Evolutionary conservation across 2,113 vertebrate species (phyloP), one percentile per base, ranked within the genome.

Genomic region (Paraplagusia blochii): DNA sequence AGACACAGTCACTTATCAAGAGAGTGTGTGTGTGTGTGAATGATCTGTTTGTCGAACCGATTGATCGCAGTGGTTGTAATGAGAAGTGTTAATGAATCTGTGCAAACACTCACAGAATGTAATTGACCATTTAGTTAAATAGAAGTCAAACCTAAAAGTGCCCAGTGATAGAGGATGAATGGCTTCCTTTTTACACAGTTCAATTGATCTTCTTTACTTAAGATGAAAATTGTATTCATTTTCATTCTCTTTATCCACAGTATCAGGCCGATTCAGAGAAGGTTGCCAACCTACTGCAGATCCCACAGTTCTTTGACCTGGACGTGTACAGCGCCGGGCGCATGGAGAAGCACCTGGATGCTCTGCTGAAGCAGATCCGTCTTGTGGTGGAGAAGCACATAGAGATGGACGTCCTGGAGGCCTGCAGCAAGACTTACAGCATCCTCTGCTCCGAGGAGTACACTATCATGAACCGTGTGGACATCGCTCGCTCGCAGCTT

Each of bases 281-380:
- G 72, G 96, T 99, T 49, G 96, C 96, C 76, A 98, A 98, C 84
- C 92, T 99, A 78, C 91, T 99, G 71, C 96, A 99, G 71, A 98
- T 99, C 79, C 97, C 97, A 50, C 94, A 95, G 78, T 98, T 87
- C 86, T 99, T 99, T 72, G 97, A 99, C 85, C 91, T 99, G 83
- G 96, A 98, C 72, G 95, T 99, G 79, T 99, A 99, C 80, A 99
- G 96, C 75, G 96, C 96, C 0, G 97, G 95, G 58, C 93, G 97
- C 74, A 98, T 99, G 96, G 97, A 99, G 85, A 99, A 99, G 93
- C 97, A 99, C 89, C 85, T 99, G 74, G 97, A 99, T 60, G 94
- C 92, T 62, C 85, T 99, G 82, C 88, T 99, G 87, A 99, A 99
- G 82, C 97, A 99, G 85, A 98, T 97, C 47, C 93, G 95, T 36